phyloP scores from a whole-genome alignment of 2,797 vertebrate species.

The Pipistrellus kuhlii region DNA sequence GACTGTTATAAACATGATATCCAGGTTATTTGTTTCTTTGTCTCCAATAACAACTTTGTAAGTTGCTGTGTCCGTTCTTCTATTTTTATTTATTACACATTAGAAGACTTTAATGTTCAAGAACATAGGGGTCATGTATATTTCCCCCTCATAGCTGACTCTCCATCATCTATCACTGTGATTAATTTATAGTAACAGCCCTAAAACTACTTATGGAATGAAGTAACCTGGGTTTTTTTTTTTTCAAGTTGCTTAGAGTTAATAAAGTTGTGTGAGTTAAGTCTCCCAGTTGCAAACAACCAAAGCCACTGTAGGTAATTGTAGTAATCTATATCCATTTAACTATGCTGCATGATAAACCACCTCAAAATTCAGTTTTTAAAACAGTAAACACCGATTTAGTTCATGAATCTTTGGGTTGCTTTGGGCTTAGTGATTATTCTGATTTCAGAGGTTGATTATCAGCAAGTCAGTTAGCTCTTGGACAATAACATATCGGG shows the following conservation, averaged over 20 bases:
- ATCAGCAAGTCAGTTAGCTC: neutral
- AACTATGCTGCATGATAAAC: neutral
- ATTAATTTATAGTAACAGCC: neutral
- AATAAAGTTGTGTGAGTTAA: neutral
- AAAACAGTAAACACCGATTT: slow-evolving; percentile 54
- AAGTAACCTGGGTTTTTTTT: neutral
- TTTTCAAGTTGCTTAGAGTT: neutral
- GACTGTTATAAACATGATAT: neutral
- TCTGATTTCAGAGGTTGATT: neutral
- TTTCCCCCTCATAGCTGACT: neutral
- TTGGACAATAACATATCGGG: neutral
- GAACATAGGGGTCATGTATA: neutral
- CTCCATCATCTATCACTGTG: neutral
- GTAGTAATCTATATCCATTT: slow-evolving; percentile 12
- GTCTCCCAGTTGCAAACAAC: neutral
- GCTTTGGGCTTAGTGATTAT: slow-evolving; percentile 4
- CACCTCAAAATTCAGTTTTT: neutral
- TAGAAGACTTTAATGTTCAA: slow-evolving; percentile 7
- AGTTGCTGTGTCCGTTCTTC: neutral
- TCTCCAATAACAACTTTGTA: neutral
- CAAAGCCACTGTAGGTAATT: neutral
- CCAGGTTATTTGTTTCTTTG: neutral
- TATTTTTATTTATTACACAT: neutral
- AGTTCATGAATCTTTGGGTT: neutral
- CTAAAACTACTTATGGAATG: neutral